A percentile compares a stretch with the other conserved stretches of the same genome.
Evolutionary conservation across 2,888 invertebrate genomes (phyloP).

Genomic region (Harpalus rufipes): DNA sequence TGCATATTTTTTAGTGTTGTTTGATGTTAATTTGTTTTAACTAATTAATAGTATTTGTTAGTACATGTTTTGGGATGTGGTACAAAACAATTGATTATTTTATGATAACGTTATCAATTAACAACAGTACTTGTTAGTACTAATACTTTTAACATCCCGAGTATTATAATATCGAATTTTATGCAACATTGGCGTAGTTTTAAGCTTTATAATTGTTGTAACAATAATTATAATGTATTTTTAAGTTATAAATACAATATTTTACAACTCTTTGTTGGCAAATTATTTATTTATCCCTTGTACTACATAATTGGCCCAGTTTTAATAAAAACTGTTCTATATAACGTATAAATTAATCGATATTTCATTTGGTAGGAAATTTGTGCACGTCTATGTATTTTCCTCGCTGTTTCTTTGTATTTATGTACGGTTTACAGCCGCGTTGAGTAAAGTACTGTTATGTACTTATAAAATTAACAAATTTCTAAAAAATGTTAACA

Average conservation of each 20-base stretch:
- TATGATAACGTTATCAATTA: background rate
- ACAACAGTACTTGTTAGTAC: constrained; percentile 28
- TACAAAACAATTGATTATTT: background rate
- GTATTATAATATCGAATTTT: background rate
- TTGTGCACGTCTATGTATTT: constrained; percentile 43
- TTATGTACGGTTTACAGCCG: constrained; percentile 2
- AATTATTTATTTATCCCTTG: background rate
- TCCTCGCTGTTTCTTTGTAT: too few relatives aligned
- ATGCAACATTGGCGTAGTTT: constrained; percentile 3
- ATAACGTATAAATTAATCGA: constrained; percentile 11
- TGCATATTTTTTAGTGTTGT: background rate
- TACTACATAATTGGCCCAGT: background rate
- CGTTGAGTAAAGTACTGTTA: constrained; percentile 22
- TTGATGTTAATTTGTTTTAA: background rate
- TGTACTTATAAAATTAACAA: background rate
- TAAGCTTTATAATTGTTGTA: background rate
- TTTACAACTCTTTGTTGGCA: background rate
- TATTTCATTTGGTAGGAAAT: background rate
- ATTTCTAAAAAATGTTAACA: constrained; percentile 29
- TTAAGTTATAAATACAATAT: background rate
- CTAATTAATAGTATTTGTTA: background rate
- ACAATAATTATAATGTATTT: background rate
- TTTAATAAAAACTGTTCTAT: background rate
- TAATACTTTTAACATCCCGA: background rate
- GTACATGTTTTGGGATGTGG: background rate